These are phyloP conservation scores for Capreolus pygargus DNA, from an alignment of 2,113 vertebrate genomes.

Conservation along the genomic window DNA sequence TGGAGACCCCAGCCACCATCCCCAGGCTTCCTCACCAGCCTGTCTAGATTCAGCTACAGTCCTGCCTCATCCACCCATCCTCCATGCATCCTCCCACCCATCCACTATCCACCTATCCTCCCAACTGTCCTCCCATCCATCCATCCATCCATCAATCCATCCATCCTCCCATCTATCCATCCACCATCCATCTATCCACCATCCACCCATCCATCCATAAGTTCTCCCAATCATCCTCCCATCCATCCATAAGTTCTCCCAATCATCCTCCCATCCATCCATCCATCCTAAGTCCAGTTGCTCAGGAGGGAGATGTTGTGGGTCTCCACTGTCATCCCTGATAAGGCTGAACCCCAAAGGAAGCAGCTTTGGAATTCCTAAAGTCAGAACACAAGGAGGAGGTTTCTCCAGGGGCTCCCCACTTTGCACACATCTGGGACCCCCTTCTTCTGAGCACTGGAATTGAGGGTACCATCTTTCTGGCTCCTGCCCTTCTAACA, in stretches of 20 bases:
- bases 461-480: not conserved
- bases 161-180: not conserved
- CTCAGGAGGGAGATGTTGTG: not conserved
- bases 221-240: not conserved
- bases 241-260: not conserved
- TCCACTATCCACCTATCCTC: not conserved
- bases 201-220: not conserved
- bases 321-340: not conserved
- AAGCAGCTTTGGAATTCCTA: not conserved
- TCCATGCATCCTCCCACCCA: not conserved
- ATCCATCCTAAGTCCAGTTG: not conserved
- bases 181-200: not conserved
- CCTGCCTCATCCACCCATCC: not conserved
- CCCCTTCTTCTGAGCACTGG: not conserved
- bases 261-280: not conserved
- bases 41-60: not conserved
- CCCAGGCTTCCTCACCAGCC: no score
- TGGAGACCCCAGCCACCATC: not conserved
- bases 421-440: not conserved
- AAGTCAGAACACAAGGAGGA: not conserved
- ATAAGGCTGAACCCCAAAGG: not conserved
- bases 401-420: not conserved
- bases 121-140: not conserved
- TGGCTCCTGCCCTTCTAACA: not conserved
- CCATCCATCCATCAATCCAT: not conserved